Evolutionary conservation across 2,113 vertebrate genomes (phyloP).

Genomic region (Pygoscelis adeliae): DNA sequence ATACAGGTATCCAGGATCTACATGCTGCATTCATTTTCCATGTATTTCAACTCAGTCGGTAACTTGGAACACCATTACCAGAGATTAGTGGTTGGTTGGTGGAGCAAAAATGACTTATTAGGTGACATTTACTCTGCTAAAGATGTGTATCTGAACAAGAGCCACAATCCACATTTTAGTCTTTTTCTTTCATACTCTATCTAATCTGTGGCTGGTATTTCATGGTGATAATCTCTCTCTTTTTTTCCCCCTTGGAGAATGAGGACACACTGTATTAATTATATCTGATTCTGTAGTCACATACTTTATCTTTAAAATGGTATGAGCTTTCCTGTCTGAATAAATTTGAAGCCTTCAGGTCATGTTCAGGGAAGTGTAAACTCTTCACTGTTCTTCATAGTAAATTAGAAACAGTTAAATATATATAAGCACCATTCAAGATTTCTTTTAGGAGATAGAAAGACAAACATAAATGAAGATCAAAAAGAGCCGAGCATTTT

Average conservation of each 20-base stretch:
- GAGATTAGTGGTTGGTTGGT: background rate
- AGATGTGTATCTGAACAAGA: background rate
- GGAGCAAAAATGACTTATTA: slow-evolving; percentile 22
- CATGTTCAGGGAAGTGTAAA: background rate
- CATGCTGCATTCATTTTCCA: slow-evolving; percentile 18
- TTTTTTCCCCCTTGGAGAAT: background rate
- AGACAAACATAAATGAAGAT: background rate
- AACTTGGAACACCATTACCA: slow-evolving; percentile 6
- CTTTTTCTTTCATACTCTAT: background rate
- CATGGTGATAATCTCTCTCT: background rate
- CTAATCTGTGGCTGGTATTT: slow-evolving; percentile 2
- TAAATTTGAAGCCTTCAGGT: background rate
- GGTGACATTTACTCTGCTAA: background rate
- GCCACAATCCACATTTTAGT: background rate
- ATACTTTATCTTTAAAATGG: background rate
- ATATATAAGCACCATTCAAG: background rate
- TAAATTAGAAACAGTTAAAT: background rate
- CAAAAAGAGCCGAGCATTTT: background rate
- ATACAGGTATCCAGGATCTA: slow-evolving; percentile 70
- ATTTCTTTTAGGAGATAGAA: background rate
- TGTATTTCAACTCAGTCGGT: background rate
- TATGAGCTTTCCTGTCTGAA: background rate
- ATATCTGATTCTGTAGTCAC: background rate
- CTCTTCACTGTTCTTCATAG: background rate
- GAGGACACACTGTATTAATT: background rate